A percentile compares a stretch with the other conserved stretches of the same genome.
Conservation (phyloP, 1,140 invertebrate species). For the Drosophila parvula region DNA sequence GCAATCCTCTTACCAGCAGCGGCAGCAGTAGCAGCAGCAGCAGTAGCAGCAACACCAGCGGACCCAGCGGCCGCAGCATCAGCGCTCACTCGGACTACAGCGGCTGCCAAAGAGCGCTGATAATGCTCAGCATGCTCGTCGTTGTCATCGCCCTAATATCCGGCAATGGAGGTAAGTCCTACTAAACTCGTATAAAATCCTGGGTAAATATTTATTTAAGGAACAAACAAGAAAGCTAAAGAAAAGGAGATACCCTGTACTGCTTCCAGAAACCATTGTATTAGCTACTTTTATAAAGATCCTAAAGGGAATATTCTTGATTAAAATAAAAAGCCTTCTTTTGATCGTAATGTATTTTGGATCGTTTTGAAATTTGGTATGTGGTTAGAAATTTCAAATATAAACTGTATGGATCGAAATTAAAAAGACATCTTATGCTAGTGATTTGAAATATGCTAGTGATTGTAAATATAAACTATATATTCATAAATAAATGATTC, state of each 20-base stretch:
- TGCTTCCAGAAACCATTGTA: not conserved
- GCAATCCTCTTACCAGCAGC: constrained; percentile 17
- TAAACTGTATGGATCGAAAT: too few relatives aligned
- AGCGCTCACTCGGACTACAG: constrained; percentile 19
- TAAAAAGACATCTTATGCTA: too few relatives aligned
- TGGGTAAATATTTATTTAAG: not conserved
- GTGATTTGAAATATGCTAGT: too few relatives aligned
- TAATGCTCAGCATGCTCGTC: constrained; percentile 78
- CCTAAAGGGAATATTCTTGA: too few relatives aligned
- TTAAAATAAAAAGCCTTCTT: not conserved
- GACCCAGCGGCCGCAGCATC: constrained; percentile 13
- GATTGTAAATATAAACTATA: too few relatives aligned
- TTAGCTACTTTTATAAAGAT: not conserved
- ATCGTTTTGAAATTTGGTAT: not conserved
- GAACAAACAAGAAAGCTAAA: not conserved
- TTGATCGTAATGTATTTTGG: not conserved
- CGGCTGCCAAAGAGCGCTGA: constrained; percentile 52
- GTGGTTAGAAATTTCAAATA: not conserved
- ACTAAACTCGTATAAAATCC: not conserved
- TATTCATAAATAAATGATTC: too few relatives aligned
- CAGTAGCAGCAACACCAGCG: constrained; percentile 16
- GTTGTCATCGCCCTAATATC: constrained; percentile 73
- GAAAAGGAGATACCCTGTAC: fast-evolving
- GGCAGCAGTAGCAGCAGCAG: not conserved
- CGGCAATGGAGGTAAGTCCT: constrained; percentile 74